Evolutionary conservation across 2,113 vertebrate genomes (phyloP).

Genomic region (Noctilio leporinus): DNA sequence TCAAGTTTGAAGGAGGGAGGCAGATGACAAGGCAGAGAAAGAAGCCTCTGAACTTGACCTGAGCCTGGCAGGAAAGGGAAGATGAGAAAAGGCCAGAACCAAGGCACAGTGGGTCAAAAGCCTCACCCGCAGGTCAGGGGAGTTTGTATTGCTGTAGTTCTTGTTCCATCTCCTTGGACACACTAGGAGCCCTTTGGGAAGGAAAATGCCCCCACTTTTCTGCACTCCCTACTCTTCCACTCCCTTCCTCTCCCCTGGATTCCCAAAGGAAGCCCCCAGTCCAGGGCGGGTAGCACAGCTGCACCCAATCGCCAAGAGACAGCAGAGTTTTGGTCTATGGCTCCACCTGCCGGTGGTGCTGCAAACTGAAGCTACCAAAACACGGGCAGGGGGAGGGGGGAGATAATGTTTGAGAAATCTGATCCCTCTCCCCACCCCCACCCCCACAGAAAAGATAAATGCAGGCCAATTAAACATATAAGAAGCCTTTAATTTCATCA

Average conservation of each 20-base stretch:
- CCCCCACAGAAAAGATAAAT: not conserved
- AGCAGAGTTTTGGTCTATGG: not conserved
- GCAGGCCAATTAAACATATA: conserved; percentile 41
- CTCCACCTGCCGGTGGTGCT: conserved; percentile 39
- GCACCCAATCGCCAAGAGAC: too few species aligned
- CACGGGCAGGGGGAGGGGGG: too few species aligned
- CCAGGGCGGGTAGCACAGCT: not conserved
- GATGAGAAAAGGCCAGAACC: not conserved
- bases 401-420: not conserved
- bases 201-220: not conserved
- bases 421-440: too few species aligned
- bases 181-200: not conserved
- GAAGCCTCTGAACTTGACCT: not conserved
- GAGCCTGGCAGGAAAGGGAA: not conserved
- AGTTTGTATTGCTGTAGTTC: not conserved
- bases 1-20: not conserved
- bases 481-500: conserved; percentile 65
- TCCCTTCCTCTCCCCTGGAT: not conserved
- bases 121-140: not conserved
- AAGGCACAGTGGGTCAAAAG: not conserved
- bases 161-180: not conserved
- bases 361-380: not conserved
- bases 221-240: not conserved
- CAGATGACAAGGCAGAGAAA: not conserved
- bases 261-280: not conserved